Base-by-base conservation (phyloP, 1,140 invertebrate genomes). In the Oscheius sp. region DNA sequence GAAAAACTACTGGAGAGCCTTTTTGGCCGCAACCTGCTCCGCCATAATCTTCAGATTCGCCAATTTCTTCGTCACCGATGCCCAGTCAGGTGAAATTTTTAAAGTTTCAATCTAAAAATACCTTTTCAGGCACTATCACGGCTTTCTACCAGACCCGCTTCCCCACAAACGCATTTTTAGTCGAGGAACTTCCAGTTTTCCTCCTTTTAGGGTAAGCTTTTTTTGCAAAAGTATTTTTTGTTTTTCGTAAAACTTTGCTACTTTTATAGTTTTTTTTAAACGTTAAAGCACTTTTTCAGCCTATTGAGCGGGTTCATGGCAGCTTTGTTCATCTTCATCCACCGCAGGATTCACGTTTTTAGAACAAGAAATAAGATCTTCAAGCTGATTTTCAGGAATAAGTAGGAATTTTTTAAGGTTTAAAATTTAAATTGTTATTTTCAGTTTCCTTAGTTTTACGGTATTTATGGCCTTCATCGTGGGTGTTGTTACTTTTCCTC, bases 1-100 rank as follows among this genome's bases (percentile, higher is more conserved):
- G 0, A 88, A 94, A 68, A 97, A 97, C 84, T 99, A 99, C 84
- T 99, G 95, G 95, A 87, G 95, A 66, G 94, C 94, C 0, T 99
- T 99, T 85, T 97, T 97, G 83, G 91, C 94, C 0, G 94, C 95
- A 10, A 94, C 96, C 0, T 96, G 93, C 85, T 93, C 94, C 36
- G 95, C 95, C 0, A 92, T 95, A 2, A 91, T 95, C 80, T 98
- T 97, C 86, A 87, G 94, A 3, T 86, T 97, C 10, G 85, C 69
- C 36, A 71, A 65, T 34, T 75, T 77, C 58, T 77, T 77, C 42
- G 74, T 77, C 34, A 73, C 73, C 1, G 74, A 68, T 18, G 74
- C 58, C 7, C 68, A 73, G 49, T 77, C 74, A 13, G 65, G 71
- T 73, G 38, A 72, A 13, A 20, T 15, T 18, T 29, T 18, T 15